Percentiles rank a stretch among this genome's conserved stretches.
phyloP scores from a whole-genome alignment of 1,140 invertebrate species.

The Megalopta genalis region DNA sequence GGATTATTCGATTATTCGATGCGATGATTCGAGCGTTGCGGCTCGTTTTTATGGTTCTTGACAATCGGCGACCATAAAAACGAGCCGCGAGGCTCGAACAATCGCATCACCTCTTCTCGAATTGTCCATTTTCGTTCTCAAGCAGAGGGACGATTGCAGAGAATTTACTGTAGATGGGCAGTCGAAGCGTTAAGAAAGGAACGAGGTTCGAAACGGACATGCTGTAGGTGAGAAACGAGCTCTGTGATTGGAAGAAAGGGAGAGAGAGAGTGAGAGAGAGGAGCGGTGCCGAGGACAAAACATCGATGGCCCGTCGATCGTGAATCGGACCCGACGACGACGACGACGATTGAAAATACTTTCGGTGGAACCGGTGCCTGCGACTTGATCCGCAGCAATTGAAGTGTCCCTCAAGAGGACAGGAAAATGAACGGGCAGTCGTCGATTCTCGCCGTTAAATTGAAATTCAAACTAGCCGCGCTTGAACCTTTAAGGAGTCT shows the following conservation, averaged over 20 bases:
- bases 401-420: conserved; percentile 34
- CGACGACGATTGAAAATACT: conserved; percentile 35
- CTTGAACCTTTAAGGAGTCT: conserved; percentile 18
- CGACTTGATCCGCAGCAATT: conserved; percentile 28
- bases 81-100: no score
- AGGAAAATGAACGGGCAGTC: conserved; percentile 33
- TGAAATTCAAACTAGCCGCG: conserved; percentile 45
- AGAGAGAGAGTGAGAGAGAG: neutral
- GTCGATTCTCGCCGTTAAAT: conserved; percentile 32
- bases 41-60: no score
- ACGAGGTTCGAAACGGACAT: neutral
- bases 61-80: no score
- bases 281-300: neutral
- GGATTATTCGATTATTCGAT: no score
- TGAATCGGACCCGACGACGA: conserved; percentile 43
- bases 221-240: neutral
- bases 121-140: no score
- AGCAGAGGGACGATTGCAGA: no score
- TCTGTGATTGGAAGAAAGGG: no score
- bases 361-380: conserved; percentile 21
- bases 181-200: no score
- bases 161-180: no score
- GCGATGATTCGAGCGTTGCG: no score
- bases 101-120: no score
- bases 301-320: conserved; percentile 21